These are phyloP conservation scores for Electrona antarctica DNA, from an alignment of 2,113 vertebrate species.

Conservation along the genomic window DNA sequence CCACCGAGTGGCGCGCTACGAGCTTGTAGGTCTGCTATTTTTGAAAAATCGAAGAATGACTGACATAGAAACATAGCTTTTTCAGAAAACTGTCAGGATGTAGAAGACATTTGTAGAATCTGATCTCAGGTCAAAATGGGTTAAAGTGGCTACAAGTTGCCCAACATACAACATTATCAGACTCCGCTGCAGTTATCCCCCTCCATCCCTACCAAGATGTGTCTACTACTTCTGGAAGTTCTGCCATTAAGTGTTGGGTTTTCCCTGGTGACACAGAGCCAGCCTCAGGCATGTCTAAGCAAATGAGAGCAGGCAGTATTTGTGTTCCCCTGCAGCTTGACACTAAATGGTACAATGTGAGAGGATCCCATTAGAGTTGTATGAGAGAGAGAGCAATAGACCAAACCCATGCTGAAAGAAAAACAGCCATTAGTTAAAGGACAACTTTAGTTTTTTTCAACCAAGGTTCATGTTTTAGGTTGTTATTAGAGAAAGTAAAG, in stretches of 20 bases:
- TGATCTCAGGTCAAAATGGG: too few relatives aligned
- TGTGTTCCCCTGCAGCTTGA: slow-evolving; percentile 49
- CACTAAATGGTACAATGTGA: slow-evolving; percentile 54
- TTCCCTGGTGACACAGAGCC: slow-evolving; percentile 21
- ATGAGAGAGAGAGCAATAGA: slow-evolving; percentile 21
- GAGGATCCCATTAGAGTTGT: slow-evolving; percentile 38
- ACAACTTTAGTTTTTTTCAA: too few relatives aligned
- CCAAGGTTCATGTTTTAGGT: too few relatives aligned
- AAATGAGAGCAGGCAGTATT: slow-evolving; percentile 38
- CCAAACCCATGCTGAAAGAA: slow-evolving; percentile 25
- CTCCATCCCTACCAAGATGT: background rate
- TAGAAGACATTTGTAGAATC: too few relatives aligned
- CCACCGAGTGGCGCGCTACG: too few relatives aligned
- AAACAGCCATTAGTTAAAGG: slow-evolving; percentile 42
- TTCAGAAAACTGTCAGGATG: too few relatives aligned
- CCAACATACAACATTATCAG: too few relatives aligned
- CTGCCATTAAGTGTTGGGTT: slow-evolving; percentile 4
- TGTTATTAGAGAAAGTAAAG: too few relatives aligned
- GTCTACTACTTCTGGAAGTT: background rate
- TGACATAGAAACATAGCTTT: too few relatives aligned
- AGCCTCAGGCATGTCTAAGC: slow-evolving; percentile 25
- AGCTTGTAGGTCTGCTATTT: too few relatives aligned
- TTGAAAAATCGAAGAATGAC: too few relatives aligned
- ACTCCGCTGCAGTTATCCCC: background rate
- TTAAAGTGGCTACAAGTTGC: too few relatives aligned